Evolutionary conservation across 2,797 vertebrate genomes (phyloP), one percentile per base, ranked within the genome.

Genomic region (Percopsis omiscomaycus): DNA sequence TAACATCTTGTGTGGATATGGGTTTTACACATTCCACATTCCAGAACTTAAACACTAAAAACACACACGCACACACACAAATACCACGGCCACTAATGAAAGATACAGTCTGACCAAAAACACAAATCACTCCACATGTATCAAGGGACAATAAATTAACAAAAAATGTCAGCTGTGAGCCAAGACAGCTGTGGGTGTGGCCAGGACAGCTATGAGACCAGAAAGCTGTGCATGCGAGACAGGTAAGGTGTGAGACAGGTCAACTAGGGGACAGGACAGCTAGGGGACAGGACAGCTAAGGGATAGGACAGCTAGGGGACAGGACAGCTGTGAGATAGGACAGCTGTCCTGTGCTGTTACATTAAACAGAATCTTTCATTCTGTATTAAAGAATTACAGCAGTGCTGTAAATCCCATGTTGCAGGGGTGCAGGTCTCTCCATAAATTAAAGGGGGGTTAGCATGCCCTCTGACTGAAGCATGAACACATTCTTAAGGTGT

Each of bases 401-500:
- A 73, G 79, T 79, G 75, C 80, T 84, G 80, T 74, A 85, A 86
- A 83, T 84, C 82, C 80, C 71, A 80, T 59, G 83, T 71, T 68
- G 50, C 78, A 58, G 57, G 45, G 55, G 66, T 71, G 77, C 82
- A 83, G 83, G 82, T 79, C 78, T 77, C 83, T 78, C 68, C 63
- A 89, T 87, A 84, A 88, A 90, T 90, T 83, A 88, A 72, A 63
- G 22, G 22, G 22, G 22, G 22, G 22, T 22, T 22, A 22, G 22
- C 22, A 22, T 22, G 22, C 22, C 22, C 22, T 22, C 22, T 22
- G 22, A 22, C 22, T 66, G 54, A 82, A 71, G 74, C 79, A 75
- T 82, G 75, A 86, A 76, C 85, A 86, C 80, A 76, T 80, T 86
- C 74, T 66, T 85, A 54, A 75, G 83, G 84, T 80, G 80, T 70